Conservation (phyloP, 2,113 vertebrate genomes). For the Leuciscus idus region DNA sequence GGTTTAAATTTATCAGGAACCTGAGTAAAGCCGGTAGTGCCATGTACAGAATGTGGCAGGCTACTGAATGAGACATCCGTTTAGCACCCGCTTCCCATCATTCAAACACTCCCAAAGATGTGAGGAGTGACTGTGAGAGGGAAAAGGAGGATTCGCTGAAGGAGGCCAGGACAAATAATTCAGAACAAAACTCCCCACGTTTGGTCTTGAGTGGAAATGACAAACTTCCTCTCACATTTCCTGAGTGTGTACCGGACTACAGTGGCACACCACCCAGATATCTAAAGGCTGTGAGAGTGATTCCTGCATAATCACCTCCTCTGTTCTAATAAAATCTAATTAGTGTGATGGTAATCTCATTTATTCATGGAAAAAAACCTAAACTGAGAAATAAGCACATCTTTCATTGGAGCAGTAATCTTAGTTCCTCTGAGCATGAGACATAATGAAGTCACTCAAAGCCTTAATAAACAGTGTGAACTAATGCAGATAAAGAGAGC, state of each 20-base stretch:
- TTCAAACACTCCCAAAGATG: conserved; percentile 11
- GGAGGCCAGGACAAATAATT: conserved; percentile 49
- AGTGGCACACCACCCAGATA: background rate
- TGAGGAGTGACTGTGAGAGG: background rate
- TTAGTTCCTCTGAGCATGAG: conserved; percentile 8
- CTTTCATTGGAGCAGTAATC: conserved; percentile 26
- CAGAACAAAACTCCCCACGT: conserved; percentile 24
- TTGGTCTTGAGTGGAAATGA: background rate
- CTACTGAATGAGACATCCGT: conserved; percentile 46
- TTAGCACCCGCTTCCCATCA: conserved; percentile 1
- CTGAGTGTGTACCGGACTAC: background rate
- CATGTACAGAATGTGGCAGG: conserved; percentile 52
- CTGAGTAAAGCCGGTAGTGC: background rate
- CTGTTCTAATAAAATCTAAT: conserved; percentile 56
- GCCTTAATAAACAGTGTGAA: conserved; percentile 27
- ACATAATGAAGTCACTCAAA: conserved; percentile 46
- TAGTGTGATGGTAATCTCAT: conserved; percentile 56
- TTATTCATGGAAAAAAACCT: conserved; percentile 41
- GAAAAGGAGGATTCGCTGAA: background rate
- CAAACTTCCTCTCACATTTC: background rate
- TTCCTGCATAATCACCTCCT: conserved; percentile 53
- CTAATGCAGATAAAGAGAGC: conserved; percentile 25
- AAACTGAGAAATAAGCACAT: background rate
- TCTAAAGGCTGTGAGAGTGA: conserved; percentile 31
- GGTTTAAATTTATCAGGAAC: conserved; percentile 27